Evolutionary conservation across 1,140 invertebrate genomes (phyloP).

Genomic region (Mactra quadrangularis): DNA sequence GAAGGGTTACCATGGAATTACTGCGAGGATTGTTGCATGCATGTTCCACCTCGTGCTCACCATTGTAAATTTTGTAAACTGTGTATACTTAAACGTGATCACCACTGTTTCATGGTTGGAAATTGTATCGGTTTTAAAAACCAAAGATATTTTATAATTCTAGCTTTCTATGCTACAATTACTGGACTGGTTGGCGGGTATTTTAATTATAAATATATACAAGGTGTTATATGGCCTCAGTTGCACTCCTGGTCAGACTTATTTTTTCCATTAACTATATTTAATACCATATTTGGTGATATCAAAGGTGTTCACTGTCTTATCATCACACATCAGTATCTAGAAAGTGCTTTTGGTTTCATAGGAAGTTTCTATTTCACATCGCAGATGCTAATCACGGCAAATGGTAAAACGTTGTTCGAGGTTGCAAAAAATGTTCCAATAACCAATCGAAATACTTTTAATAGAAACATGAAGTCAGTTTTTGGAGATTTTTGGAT

Average conservation of each 20-base stretch:
- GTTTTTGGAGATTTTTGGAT: constrained; percentile 78
- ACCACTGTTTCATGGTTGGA: constrained; percentile 96
- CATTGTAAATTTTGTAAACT: constrained; percentile 73
- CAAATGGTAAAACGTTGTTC: constrained; percentile 68
- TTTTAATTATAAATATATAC: constrained; percentile 65
- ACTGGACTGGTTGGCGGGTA: constrained; percentile 57
- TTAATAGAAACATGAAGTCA: constrained; percentile 68
- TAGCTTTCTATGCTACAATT: constrained; percentile 88
- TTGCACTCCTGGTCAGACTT: constrained; percentile 58
- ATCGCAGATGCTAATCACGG: constrained; percentile 65
- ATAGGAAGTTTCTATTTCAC: constrained; percentile 68
- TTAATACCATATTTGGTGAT: constrained; percentile 35
- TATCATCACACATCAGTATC: constrained; percentile 56
- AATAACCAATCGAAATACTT: constrained; percentile 53
- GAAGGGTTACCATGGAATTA: constrained; percentile 87
- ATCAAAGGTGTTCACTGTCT: constrained; percentile 34
- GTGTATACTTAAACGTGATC: constrained; percentile 88
- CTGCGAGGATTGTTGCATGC: constrained; percentile 66
- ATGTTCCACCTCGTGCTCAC: constrained; percentile 71
- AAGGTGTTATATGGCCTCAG: constrained; percentile 42
- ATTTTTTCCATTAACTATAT: constrained; percentile 60
- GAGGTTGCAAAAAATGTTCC: constrained; percentile 67
- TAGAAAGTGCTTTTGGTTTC: constrained; percentile 62
- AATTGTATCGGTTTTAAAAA: constrained; percentile 95
- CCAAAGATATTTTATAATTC: constrained; percentile 93